A percentile compares a stretch with the other conserved stretches of the same genome.
phyloP scores from a whole-genome alignment of 2,888 invertebrate genomes.

The Pandemis heparana region DNA sequence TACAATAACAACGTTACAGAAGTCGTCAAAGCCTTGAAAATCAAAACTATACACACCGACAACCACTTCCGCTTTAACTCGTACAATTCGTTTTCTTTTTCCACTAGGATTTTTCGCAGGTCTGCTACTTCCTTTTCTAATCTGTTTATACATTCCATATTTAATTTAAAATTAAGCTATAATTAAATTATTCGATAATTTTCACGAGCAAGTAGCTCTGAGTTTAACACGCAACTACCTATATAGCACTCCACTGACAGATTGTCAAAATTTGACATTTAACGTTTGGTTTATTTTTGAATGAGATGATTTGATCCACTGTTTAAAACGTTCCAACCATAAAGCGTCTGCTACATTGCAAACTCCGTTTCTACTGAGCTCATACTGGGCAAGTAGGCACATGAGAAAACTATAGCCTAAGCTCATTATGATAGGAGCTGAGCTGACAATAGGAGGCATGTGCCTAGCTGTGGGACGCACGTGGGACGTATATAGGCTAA shows the following conservation, averaged over 20 bases:
- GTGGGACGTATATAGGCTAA: too few species aligned
- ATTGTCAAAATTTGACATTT: not conserved
- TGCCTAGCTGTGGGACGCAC: too few species aligned
- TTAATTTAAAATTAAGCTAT: not conserved
- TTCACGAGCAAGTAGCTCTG: not conserved
- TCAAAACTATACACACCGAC: constrained; percentile 54
- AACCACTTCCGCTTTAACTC: constrained; percentile 70
- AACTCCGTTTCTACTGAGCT: too few species aligned
- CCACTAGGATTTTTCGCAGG: constrained; percentile 72
- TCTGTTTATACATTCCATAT: constrained; percentile 63
- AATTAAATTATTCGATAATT: not conserved
- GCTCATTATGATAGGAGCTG: too few species aligned
- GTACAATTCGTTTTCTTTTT: constrained; percentile 81
- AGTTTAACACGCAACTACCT: not conserved
- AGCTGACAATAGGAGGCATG: too few species aligned
- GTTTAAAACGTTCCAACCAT: too few species aligned
- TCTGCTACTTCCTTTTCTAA: constrained; percentile 80
- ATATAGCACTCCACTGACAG: not conserved
- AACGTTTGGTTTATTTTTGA: too few species aligned
- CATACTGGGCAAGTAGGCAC: too few species aligned
- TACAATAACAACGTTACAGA: not conserved
- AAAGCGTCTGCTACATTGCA: too few species aligned
- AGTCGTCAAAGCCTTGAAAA: not conserved
- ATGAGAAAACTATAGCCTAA: too few species aligned
- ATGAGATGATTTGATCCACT: too few species aligned